These are phyloP conservation scores for Prunella fulvescens DNA, from an alignment of 2,113 vertebrate genomes.

Conservation along the genomic window DNA sequence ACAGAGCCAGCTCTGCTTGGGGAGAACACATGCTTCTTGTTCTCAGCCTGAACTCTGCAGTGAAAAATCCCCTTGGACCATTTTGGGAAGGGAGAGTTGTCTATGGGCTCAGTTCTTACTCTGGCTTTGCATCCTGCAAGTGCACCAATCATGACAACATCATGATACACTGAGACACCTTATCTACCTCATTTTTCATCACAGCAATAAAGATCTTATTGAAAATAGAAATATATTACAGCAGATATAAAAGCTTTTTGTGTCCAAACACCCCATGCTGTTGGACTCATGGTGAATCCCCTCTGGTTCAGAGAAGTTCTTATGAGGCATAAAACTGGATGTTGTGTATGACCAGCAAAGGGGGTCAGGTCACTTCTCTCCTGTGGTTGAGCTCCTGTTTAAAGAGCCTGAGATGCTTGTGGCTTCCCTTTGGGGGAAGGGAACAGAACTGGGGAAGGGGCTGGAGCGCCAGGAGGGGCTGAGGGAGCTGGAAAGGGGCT, in stretches of 20 bases:
- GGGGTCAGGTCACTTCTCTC: not conserved
- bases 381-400: not conserved
- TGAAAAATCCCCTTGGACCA: not conserved
- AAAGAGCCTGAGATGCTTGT: not conserved
- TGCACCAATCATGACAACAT: accelerated
- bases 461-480: accelerated
- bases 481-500: not conserved
- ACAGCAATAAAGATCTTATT: not conserved
- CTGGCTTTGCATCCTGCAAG: not conserved
- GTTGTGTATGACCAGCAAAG: not conserved
- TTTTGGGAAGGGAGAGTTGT: not conserved
- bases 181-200: not conserved
- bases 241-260: not conserved
- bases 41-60: not conserved
- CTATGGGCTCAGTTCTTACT: not conserved
- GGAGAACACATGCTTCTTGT: conserved; percentile 51
- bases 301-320: not conserved
- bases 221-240: not conserved
- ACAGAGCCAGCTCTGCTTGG: not conserved
- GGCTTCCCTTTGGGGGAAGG: not conserved
- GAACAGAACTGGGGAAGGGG: not conserved
- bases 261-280: accelerated
- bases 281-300: not conserved
- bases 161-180: not conserved
- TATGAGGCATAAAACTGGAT: not conserved